These are phyloP conservation scores for Erythrolamprus reginae DNA, from an alignment of 2,113 vertebrate species.

Conservation along the genomic window DNA sequence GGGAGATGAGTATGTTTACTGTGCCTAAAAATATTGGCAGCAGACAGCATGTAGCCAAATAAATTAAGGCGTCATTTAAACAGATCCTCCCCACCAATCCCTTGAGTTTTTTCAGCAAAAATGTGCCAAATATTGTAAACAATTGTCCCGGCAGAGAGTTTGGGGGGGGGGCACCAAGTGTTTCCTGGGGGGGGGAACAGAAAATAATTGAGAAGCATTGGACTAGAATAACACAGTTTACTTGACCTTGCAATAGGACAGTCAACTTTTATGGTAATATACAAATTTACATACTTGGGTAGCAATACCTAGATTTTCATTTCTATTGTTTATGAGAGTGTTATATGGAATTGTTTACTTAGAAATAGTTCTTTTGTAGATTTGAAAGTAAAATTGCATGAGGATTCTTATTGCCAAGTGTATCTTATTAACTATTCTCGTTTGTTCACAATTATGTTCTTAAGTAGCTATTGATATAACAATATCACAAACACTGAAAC, in stretches of 20 bases:
- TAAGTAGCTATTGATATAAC: neutral
- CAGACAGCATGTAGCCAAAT: too few relatives aligned
- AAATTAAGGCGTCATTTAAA: too few relatives aligned
- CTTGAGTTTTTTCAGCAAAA: too few relatives aligned
- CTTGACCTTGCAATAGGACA: neutral
- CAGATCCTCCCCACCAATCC: too few relatives aligned
- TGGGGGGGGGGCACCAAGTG: too few relatives aligned
- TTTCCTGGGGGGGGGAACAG: too few relatives aligned
- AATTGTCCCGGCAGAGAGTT: too few relatives aligned
- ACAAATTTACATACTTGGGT: neutral
- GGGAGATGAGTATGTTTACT: too few relatives aligned
- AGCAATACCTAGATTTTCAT: neutral
- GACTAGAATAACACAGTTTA: neutral
- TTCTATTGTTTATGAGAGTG: neutral
- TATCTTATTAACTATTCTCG: neutral
- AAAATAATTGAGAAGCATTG: too few relatives aligned
- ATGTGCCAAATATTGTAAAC: too few relatives aligned
- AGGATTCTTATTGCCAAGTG: neutral
- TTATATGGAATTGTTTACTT: neutral
- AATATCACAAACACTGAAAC: neutral
- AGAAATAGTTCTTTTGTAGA: neutral
- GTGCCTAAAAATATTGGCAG: too few relatives aligned
- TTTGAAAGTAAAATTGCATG: neutral
- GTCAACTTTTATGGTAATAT: neutral
- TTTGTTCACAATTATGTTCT: neutral